These are phyloP conservation scores for Steatocranus sp. DNA, from an alignment of 2,797 vertebrate genomes.

Conservation along the genomic window DNA sequence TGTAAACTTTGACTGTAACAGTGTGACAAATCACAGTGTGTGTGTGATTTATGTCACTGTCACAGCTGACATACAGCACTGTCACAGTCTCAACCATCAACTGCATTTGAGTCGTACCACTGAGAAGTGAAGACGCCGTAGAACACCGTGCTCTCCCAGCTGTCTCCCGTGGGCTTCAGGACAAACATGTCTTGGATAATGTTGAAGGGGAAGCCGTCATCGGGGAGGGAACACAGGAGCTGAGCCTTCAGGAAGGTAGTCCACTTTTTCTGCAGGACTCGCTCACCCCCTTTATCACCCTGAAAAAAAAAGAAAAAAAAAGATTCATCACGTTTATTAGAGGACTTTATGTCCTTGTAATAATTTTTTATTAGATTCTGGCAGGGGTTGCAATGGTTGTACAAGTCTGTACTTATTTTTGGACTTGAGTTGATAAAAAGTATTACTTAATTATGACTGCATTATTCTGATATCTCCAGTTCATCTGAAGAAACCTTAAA, in stretches of 20 bases:
- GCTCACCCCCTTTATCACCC: conserved; percentile 88
- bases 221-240: conserved; percentile 85
- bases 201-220: conserved; percentile 91
- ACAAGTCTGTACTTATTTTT: not conserved
- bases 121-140: conserved; percentile 93
- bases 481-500: not conserved
- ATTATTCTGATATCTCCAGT: not conserved
- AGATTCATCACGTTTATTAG: not conserved
- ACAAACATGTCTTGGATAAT: conserved; percentile 92
- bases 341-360: not conserved
- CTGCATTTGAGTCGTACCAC: conserved; percentile 72
- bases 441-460: not conserved
- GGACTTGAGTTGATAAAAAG: not conserved
- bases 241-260: conserved; percentile 92
- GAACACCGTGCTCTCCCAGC: conserved; percentile 83
- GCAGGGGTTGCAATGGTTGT: not conserved
- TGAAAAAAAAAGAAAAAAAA: conserved; percentile 30
- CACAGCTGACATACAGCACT: not conserved
- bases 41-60: not conserved
- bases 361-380: not conserved
- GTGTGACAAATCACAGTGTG: not conserved
- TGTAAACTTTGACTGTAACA: not conserved
- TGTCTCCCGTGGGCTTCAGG: conserved; percentile 77
- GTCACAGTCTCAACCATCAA: not conserved
- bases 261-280: conserved; percentile 92